phyloP scores from a whole-genome alignment of 2,113 vertebrate genomes.

The Ptyas mucosa region DNA sequence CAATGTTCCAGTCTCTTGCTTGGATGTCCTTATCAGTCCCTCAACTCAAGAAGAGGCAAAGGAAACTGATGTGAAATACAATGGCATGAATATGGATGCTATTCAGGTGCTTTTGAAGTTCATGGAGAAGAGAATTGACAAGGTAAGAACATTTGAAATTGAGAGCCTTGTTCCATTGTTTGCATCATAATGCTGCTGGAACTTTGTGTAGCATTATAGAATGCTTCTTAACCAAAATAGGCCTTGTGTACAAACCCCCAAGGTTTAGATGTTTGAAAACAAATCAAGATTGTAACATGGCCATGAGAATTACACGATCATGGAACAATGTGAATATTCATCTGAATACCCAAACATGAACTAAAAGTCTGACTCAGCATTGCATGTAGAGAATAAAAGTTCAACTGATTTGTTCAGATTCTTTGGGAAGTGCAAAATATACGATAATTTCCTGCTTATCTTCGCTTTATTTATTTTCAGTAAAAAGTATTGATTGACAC shows the following conservation, averaged over 20 bases:
- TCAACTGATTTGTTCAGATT: neutral
- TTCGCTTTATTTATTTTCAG: neutral
- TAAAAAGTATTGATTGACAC: neutral
- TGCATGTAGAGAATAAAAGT: neutral
- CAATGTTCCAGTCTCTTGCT: conserved; percentile 89
- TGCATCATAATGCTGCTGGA: neutral
- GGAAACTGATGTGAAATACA: conserved; percentile 77
- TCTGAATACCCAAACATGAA: neutral
- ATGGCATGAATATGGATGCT: conserved; percentile 88
- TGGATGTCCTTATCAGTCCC: conserved; percentile 88
- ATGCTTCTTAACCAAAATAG: neutral
- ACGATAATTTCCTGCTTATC: neutral
- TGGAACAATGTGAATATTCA: neutral
- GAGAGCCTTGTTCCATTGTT: neutral
- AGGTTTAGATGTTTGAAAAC: neutral
- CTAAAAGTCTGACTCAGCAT: neutral
- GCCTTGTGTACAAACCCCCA: neutral
- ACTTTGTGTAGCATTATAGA: neutral
- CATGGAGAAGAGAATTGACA: conserved; percentile 97
- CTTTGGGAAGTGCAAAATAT: neutral
- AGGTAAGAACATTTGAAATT: conserved; percentile 72
- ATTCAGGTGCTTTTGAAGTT: conserved; percentile 87
- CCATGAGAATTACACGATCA: neutral
- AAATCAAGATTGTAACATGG: neutral
- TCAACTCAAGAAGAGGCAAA: conserved; percentile 78